Percentiles rank a stretch among this genome's conserved stretches.
phyloP scores from a whole-genome alignment of 2,888 invertebrate species.

The Deilephila elpenor region DNA sequence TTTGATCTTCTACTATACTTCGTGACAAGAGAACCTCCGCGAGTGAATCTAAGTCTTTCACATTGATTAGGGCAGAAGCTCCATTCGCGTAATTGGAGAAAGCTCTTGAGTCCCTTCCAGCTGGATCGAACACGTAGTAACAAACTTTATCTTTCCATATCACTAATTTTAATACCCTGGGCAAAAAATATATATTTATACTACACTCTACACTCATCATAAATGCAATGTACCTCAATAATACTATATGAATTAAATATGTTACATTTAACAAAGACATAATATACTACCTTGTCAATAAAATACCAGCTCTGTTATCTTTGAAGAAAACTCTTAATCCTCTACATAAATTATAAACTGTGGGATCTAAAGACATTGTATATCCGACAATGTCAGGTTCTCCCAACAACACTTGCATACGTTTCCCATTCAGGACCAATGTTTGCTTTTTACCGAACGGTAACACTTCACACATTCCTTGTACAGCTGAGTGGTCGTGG shows the following conservation, averaged over 20 bases:
- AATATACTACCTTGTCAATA: conserved; percentile 70
- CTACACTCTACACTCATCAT: neutral
- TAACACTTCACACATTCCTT: conserved; percentile 79
- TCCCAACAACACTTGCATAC: conserved; percentile 72
- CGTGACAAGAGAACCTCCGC: conserved; percentile 80
- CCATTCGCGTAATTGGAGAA: conserved; percentile 80
- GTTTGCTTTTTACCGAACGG: conserved; percentile 76
- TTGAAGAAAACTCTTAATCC: conserved; percentile 84
- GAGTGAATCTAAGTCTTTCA: conserved; percentile 79
- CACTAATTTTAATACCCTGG: conserved; percentile 75
- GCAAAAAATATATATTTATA: conserved; percentile 27
- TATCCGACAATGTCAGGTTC: conserved; percentile 80
- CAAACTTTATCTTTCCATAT: conserved; percentile 86
- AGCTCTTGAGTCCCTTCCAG: conserved; percentile 81
- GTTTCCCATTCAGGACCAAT: conserved; percentile 68
- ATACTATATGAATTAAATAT: no score
- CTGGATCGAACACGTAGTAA: conserved; percentile 87
- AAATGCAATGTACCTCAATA: neutral
- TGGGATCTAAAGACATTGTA: conserved; percentile 76
- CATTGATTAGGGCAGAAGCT: conserved; percentile 83
- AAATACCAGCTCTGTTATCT: conserved; percentile 79
- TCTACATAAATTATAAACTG: conserved; percentile 79
- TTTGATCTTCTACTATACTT: conserved; percentile 77
- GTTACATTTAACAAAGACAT: neutral
- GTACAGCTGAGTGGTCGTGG: conserved; percentile 77